phyloP scores from a whole-genome alignment of 2,888 invertebrate species.

The Drosophila prolongata region DNA sequence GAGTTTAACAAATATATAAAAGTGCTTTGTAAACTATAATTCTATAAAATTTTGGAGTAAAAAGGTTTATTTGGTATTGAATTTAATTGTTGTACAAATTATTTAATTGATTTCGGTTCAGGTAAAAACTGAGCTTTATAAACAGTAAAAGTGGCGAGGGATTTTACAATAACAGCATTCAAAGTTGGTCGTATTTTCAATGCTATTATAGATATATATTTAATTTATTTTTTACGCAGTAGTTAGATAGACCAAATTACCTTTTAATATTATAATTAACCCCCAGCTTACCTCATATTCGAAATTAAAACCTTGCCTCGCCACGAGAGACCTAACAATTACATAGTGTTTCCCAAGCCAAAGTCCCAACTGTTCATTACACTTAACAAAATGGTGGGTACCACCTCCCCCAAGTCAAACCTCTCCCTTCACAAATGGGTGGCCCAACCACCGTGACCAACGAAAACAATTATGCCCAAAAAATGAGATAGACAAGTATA shows the following conservation, averaged over 20 bases:
- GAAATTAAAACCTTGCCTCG: conserved; percentile 5
- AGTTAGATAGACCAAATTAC: background rate
- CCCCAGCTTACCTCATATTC: conserved; percentile 15
- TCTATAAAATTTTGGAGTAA: too few relatives aligned
- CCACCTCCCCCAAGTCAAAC: background rate
- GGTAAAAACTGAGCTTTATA: too few relatives aligned
- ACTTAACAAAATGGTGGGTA: conserved; percentile 42
- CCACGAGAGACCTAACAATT: conserved; percentile 39
- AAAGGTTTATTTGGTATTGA: too few relatives aligned
- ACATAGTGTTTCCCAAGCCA: conserved; percentile 24
- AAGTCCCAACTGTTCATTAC: conserved; percentile 22
- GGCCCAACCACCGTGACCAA: conserved; percentile 41
- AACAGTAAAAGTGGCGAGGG: too few relatives aligned
- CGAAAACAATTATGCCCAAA: conserved; percentile 68
- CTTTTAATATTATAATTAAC: conserved; percentile 12
- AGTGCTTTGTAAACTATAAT: too few relatives aligned
- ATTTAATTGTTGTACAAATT: too few relatives aligned
- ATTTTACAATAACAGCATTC: too few relatives aligned
- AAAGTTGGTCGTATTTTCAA: too few relatives aligned
- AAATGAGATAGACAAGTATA: conserved; percentile 43
- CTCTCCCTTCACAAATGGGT: conserved; percentile 1
- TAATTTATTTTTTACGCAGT: too few relatives aligned
- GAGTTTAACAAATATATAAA: background rate
- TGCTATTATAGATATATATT: too few relatives aligned
- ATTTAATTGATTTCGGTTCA: too few relatives aligned